Percentiles rank a stretch among this genome's conserved stretches.
These are phyloP conservation scores for Cacoxenus indagator DNA, from an alignment of 2,888 invertebrate genomes.

Conservation along the genomic window DNA sequence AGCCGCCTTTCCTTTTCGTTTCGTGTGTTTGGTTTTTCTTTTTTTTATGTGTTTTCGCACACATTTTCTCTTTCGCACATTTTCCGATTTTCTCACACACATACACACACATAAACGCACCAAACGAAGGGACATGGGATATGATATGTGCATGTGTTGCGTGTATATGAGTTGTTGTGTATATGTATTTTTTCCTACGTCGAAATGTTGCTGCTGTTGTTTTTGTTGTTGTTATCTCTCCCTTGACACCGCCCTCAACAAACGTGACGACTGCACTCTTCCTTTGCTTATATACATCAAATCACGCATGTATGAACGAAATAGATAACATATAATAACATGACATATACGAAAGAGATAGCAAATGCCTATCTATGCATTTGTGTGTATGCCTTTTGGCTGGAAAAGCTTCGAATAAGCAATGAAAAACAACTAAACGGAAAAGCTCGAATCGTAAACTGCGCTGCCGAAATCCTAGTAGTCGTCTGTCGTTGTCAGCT, in stretches of 20 bases:
- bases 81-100: constrained; percentile 16
- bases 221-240: constrained; percentile 35
- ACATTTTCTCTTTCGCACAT: constrained; percentile 51
- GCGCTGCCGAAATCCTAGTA: constrained; percentile 37
- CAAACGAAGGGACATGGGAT: no score
- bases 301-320: constrained; percentile 49
- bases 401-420: constrained; percentile 42
- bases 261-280: not conserved
- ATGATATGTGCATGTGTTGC: constrained; percentile 40
- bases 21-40: constrained; percentile 17
- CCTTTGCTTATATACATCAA: constrained; percentile 41
- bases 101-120: not conserved
- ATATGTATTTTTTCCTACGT: constrained; percentile 44
- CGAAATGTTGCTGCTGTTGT: not conserved
- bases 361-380: constrained; percentile 26
- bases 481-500: constrained; percentile 24
- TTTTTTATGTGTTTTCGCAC: constrained; percentile 31
- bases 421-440: constrained; percentile 34
- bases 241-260: constrained; percentile 38
- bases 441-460: constrained; percentile 30
- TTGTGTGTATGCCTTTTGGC: constrained; percentile 28
- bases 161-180: constrained; percentile 53
- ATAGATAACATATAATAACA: constrained; percentile 63
- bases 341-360: constrained; percentile 46
- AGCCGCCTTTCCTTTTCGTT: not conserved